These are phyloP conservation scores for Drosophila pseudoobscura DNA, from an alignment of 1,140 invertebrate genomes.

Conservation along the genomic window DNA sequence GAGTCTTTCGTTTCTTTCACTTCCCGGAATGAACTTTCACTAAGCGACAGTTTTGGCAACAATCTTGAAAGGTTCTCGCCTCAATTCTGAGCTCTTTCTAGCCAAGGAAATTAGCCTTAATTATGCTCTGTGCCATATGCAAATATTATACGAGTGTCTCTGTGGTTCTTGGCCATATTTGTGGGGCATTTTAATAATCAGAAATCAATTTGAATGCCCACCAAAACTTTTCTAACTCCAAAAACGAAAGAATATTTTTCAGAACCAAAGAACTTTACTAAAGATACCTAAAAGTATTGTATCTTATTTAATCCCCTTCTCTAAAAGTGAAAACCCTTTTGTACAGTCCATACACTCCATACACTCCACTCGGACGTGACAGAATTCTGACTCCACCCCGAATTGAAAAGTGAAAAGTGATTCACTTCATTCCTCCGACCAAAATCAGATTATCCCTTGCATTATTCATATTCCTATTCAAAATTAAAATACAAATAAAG, in stretches of 20 bases:
- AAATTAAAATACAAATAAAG: no score
- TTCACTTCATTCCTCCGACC: slow-evolving; percentile 5
- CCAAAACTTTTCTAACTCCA: neutral
- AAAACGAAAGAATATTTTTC: neutral
- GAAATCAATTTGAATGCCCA: slow-evolving; percentile 50
- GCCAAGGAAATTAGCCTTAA: slow-evolving; percentile 46
- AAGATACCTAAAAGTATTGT: neutral
- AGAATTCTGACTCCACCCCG: slow-evolving; percentile 27
- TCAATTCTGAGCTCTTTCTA: slow-evolving; percentile 30
- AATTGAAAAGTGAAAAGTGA: slow-evolving; percentile 66
- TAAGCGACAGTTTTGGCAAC: slow-evolving; percentile 40
- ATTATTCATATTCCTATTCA: slow-evolving; percentile 57
- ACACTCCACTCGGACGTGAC: slow-evolving; percentile 11
- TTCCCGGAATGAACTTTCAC: slow-evolving; percentile 55
- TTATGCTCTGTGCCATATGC: slow-evolving; percentile 58
- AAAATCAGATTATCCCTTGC: slow-evolving; percentile 28
- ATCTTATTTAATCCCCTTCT: neutral
- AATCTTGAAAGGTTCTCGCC: slow-evolving; percentile 24
- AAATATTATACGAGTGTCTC: slow-evolving; percentile 37
- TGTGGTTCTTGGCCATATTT: slow-evolving; percentile 1
- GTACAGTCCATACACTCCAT: no score
- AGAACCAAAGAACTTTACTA: no score
- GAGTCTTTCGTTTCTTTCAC: slow-evolving; percentile 58
- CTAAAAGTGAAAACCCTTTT: slow-evolving; percentile 30
- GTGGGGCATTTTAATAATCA: slow-evolving; percentile 31